These are phyloP conservation scores for Zhuqinia jingwanae DNA, from an alignment of 2,888 invertebrate species.

Conservation along the genomic window DNA sequence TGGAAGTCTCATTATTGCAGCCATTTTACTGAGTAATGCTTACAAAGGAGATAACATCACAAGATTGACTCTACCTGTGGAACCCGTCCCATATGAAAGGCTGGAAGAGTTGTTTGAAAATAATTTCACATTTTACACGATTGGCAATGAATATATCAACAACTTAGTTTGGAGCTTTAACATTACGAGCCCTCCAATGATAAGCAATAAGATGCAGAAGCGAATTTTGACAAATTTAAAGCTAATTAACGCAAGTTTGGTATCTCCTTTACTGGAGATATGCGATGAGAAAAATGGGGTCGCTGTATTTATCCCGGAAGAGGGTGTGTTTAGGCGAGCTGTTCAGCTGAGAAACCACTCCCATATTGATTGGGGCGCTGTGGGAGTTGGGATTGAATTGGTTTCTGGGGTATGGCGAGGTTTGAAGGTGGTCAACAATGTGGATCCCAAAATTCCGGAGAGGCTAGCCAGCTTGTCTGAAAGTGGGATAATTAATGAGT, in stretches of 20 bases:
- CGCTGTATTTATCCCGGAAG: background rate
- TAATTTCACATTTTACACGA: background rate
- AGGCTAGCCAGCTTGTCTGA: background rate
- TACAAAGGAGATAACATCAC: slow-evolving; percentile 25
- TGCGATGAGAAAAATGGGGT: background rate
- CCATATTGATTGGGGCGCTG: background rate
- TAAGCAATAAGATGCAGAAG: background rate
- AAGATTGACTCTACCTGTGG: background rate
- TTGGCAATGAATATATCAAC: background rate
- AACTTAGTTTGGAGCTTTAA: background rate
- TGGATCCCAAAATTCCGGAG: background rate
- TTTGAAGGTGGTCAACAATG: background rate
- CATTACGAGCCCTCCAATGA: background rate
- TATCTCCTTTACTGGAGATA: background rate
- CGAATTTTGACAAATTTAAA: too few relatives aligned
- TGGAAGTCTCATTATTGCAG: background rate
- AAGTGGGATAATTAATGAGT: background rate
- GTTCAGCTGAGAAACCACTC: background rate
- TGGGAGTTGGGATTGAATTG: background rate
- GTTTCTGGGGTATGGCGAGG: slow-evolving; percentile 16
- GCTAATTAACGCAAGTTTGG: background rate
- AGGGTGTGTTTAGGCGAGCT: background rate
- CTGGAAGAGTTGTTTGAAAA: background rate
- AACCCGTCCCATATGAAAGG: background rate
- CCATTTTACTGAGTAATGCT: background rate